phyloP scores from a whole-genome alignment of 2,797 vertebrate species.

The Liasis olivaceus region DNA sequence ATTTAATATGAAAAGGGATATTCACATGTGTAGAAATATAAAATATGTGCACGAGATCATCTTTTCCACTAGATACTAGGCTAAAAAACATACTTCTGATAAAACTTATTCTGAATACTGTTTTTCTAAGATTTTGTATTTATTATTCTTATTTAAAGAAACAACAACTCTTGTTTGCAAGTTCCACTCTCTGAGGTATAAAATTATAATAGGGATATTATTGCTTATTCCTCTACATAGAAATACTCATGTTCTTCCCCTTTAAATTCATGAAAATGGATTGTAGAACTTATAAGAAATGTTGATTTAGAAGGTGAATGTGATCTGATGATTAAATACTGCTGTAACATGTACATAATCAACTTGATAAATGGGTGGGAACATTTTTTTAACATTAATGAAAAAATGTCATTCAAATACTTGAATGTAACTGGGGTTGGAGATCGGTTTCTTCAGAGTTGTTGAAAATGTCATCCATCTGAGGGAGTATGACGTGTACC shows the following conservation, averaged over 20 bases:
- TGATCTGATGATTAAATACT: conserved; percentile 35
- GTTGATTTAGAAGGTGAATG: conserved; percentile 35
- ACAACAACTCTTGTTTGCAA: neutral
- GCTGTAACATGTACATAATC: conserved; percentile 33
- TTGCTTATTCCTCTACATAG: conserved; percentile 12
- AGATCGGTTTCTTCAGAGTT: conserved; percentile 20
- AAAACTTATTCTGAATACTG: neutral
- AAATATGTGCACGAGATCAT: neutral
- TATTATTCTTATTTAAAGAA: neutral
- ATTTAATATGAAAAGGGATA: neutral
- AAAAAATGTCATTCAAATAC: neutral
- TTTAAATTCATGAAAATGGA: neutral
- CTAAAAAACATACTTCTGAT: neutral
- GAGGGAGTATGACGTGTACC: neutral
- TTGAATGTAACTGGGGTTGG: neutral
- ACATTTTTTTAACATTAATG: neutral
- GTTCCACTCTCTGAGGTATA: neutral
- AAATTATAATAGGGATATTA: conserved; percentile 28
- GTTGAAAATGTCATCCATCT: neutral
- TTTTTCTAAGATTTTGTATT: conserved; percentile 20
- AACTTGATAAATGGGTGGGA: conserved; percentile 12
- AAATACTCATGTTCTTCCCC: neutral
- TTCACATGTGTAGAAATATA: neutral
- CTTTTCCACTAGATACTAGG: neutral
- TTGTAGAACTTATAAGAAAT: conserved; percentile 1